These are phyloP conservation scores for Stomatorhinus walkeri DNA, from an alignment of 2,797 vertebrate genomes.

Conservation along the genomic window DNA sequence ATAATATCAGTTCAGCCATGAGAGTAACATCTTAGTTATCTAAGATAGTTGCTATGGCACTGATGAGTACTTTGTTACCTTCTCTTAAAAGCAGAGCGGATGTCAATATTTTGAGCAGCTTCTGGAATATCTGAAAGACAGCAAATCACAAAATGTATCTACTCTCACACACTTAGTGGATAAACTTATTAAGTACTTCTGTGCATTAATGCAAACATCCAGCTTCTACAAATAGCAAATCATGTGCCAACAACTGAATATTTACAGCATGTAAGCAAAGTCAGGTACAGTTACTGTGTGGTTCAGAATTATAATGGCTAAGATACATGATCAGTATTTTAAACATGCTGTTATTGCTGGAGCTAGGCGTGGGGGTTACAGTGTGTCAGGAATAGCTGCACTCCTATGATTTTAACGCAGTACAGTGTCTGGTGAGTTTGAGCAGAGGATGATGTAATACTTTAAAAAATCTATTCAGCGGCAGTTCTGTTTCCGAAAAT, in stretches of 20 bases:
- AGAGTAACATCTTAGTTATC: not conserved
- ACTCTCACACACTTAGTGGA: not conserved
- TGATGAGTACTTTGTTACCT: constrained; percentile 70
- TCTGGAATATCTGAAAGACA: constrained; percentile 61
- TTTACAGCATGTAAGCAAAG: not conserved
- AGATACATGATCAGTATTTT: not conserved
- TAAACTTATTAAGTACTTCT: not conserved
- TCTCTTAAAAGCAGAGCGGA: constrained; percentile 98
- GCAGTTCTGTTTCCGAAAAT: not conserved
- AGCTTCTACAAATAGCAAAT: not conserved
- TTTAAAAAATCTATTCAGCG: not conserved
- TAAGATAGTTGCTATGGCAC: not conserved
- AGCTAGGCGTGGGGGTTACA: not conserved
- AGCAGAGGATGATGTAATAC: not conserved
- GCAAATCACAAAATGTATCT: constrained; percentile 13
- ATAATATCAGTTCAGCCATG: not conserved
- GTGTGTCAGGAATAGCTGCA: not conserved
- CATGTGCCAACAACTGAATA: not conserved
- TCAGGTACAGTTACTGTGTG: not conserved
- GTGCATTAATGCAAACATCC: not conserved
- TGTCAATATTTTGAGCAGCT: constrained; percentile 78
- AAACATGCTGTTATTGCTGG: not conserved
- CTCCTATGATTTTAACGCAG: not conserved
- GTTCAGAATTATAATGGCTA: not conserved
- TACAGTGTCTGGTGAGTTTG: not conserved